phyloP scores from a whole-genome alignment of 2,888 invertebrate genomes.

The Drosophila tripunctata region DNA sequence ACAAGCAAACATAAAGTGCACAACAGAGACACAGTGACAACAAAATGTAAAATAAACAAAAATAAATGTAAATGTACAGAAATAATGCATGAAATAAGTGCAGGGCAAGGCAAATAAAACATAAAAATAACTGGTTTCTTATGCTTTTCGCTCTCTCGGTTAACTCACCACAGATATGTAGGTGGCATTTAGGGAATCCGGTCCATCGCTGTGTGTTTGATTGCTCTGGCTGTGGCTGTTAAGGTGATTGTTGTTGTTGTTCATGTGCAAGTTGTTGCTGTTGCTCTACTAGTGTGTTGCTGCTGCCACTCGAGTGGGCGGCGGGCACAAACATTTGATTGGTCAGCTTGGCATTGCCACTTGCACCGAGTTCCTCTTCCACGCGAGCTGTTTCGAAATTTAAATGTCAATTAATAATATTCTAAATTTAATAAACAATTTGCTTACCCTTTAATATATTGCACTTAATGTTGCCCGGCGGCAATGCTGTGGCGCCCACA shows the following conservation, averaged over 20 bases:
- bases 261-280: conserved; percentile 48
- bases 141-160: conserved; percentile 4
- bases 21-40: conserved; percentile 62
- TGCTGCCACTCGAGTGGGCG: conserved; percentile 74
- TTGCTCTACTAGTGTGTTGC: conserved; percentile 56
- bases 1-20: conserved; percentile 55
- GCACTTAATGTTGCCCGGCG: conserved; percentile 96
- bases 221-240: conserved; percentile 51
- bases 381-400: conserved; percentile 86
- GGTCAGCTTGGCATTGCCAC: conserved; percentile 85
- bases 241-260: conserved; percentile 49
- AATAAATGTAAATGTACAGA: conserved; percentile 61
- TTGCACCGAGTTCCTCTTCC: conserved; percentile 86
- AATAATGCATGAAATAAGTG: conserved; percentile 64
- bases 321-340: conserved; percentile 86
- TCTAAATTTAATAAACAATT: too few species aligned
- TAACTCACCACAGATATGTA: conserved; percentile 90
- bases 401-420: too few species aligned
- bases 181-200: conserved; percentile 87
- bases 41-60: conserved; percentile 63
- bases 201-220: conserved; percentile 80
- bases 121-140: conserved; percentile 67
- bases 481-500: conserved; percentile 88
- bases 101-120: conserved; percentile 55
- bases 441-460: conserved; percentile 95